Conservation (phyloP, 2,113 vertebrate species). For the Fulica atra region DNA sequence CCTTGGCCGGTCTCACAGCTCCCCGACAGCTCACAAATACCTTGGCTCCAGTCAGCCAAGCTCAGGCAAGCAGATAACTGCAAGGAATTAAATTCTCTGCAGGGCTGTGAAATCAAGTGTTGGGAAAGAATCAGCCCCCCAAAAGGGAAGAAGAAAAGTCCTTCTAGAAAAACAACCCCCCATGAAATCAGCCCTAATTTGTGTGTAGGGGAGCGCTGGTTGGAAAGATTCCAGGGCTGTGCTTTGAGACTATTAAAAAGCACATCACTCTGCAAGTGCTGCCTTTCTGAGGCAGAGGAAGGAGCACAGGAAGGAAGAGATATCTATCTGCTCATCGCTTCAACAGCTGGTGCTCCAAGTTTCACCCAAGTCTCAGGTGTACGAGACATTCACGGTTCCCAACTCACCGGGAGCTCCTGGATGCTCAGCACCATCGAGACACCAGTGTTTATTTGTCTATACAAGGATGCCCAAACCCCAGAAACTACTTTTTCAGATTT, state of each 20-base stretch:
- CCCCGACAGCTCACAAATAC: background rate
- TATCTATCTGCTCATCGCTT: background rate
- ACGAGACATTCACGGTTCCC: background rate
- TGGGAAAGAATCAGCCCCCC: background rate
- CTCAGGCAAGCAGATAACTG: rapidly evolving
- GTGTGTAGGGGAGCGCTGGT: background rate
- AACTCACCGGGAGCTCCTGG: background rate
- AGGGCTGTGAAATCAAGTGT: background rate
- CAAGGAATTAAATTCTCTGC: background rate
- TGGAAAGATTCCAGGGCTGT: background rate
- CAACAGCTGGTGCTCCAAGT: background rate
- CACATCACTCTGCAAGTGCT: rapidly evolving
- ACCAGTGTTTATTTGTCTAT: background rate
- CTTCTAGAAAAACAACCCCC: rapidly evolving
- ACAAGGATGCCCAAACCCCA: background rate
- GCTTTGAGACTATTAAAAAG: background rate
- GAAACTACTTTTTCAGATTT: background rate
- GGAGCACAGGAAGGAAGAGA: background rate
- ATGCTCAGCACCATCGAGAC: background rate
- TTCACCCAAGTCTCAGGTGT: background rate
- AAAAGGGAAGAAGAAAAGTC: background rate
- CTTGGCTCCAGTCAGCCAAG: background rate
- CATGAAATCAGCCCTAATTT: background rate
- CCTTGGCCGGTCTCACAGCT: background rate
- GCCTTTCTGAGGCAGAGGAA: background rate